Percentiles rank a stretch among this genome's conserved stretches.
Evolutionary conservation across 2,888 invertebrate genomes (phyloP).

Genomic region (Anodontia alba): DNA sequence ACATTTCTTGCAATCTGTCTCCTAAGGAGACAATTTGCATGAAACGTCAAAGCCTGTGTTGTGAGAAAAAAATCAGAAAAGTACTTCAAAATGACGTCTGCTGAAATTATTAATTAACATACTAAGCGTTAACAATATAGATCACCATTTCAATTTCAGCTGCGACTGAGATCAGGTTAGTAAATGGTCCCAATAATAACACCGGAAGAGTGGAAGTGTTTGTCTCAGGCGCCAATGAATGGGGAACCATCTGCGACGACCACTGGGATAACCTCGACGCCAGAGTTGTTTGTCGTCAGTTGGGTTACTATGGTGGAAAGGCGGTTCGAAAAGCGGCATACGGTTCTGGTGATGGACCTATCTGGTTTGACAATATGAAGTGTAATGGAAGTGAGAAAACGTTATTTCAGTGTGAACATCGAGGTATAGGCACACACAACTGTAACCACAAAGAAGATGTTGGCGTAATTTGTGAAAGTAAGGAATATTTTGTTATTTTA

Average conservation of each 20-base stretch:
- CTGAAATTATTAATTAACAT: too few relatives aligned
- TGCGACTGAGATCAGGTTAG: slow-evolving; percentile 87
- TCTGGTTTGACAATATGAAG: slow-evolving; percentile 77
- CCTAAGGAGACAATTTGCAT: too few relatives aligned
- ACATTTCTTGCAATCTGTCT: too few relatives aligned
- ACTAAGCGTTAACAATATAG: too few relatives aligned
- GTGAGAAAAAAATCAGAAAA: too few relatives aligned
- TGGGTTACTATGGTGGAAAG: slow-evolving; percentile 68
- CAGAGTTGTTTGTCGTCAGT: slow-evolving; percentile 67
- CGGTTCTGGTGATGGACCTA: slow-evolving; percentile 69
- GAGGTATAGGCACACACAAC: slow-evolving; percentile 72
- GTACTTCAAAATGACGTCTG: too few relatives aligned
- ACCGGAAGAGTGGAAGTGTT: slow-evolving; percentile 90
- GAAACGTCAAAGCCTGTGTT: too few relatives aligned
- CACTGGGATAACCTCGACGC: slow-evolving; percentile 73
- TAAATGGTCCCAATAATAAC: slow-evolving; percentile 86
- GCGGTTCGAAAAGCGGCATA: slow-evolving; percentile 61
- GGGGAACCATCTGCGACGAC: slow-evolving; percentile 78
- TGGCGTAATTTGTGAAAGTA: slow-evolving; percentile 71
- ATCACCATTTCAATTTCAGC: slow-evolving; percentile 53
- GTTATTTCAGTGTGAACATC: slow-evolving; percentile 66
- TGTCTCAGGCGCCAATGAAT: slow-evolving; percentile 68
- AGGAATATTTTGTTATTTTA: slow-evolving; percentile 21
- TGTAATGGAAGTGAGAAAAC: slow-evolving; percentile 70
- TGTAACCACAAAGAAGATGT: slow-evolving; percentile 76